Base-by-base conservation (phyloP, 2,113 vertebrate genomes). In the Lipophrys pholis region DNA sequence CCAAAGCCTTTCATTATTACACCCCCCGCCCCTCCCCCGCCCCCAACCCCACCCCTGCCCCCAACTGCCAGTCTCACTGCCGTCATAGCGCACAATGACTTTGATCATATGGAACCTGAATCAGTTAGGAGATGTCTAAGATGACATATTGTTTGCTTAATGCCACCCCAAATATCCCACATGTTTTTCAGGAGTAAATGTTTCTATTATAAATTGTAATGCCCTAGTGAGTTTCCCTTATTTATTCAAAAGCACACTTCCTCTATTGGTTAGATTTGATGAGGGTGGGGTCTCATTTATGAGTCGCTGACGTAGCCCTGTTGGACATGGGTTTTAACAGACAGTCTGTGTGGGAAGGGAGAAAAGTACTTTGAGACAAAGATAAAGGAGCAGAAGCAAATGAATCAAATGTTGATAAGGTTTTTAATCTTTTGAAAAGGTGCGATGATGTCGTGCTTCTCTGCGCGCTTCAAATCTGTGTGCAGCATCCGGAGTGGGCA, bases 211-310 rank as follows among this genome's bases (percentile, higher is more conserved):
- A 49, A 57, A 57, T 42, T 54, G 8, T 11, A 69, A 59, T 64
- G 38, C 51, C 2, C 51, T 16, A 5, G 7, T 6, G 52, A 41
- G 38, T 39, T 69, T 14, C 1, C 10, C 52, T 43, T 66, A 58
- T 64, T 69, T 52, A 51, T 71, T 79, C 58, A 64, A 67, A 60
- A 54, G 49, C 76, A 73, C 73, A 69, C 21, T 30, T 68, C 73
- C 40, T 82, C 65, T 69, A 92, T 92, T 93, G 91, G 92, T 78
- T 88, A 56, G 74, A 76, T 72, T 73, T 73, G 74, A 56, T 64
- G 90, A 93, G 91, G 93, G 93, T 91, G 90, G 86, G 90, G 86
- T 91, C 84, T 91, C 77, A 69, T 59, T 85, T 79, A 52, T 59
- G 42, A 76, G 71, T 61, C 53, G 51, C 57, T 87, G 87, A 88